Conservation (phyloP, 2,113 vertebrate genomes). For the Siphamia tubifer region DNA sequence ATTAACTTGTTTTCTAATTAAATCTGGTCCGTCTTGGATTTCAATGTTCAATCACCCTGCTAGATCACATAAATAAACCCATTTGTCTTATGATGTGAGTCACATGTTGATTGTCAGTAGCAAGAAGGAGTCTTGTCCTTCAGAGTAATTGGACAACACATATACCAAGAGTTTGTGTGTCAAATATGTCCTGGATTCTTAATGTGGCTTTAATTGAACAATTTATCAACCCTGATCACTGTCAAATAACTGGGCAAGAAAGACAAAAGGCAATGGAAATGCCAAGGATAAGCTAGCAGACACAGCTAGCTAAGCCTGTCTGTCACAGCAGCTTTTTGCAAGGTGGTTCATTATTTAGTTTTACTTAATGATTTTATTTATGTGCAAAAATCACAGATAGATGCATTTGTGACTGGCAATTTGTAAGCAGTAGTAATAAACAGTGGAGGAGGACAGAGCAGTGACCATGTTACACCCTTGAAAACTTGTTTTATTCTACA, state of each 20-base stretch:
- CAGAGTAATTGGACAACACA: constrained; percentile 66
- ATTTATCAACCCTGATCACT: constrained; percentile 76
- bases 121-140: constrained; percentile 65
- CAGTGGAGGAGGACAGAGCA: not conserved
- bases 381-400: constrained; percentile 33
- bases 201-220: constrained; percentile 77
- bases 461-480: constrained; percentile 44
- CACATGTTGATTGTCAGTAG: constrained; percentile 65
- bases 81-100: constrained; percentile 65
- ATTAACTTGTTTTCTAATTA: not conserved
- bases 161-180: constrained; percentile 46
- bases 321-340: constrained; percentile 36
- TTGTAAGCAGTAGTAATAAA: constrained; percentile 48
- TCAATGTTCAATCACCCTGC: constrained; percentile 40
- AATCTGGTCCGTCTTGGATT: constrained; percentile 45
- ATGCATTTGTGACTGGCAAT: constrained; percentile 30
- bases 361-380: not conserved
- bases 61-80: constrained; percentile 57
- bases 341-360: constrained; percentile 24
- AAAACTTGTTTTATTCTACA: constrained; percentile 65
- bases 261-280: constrained; percentile 60
- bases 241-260: constrained; percentile 59
- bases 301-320: constrained; percentile 29
- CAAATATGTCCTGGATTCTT: constrained; percentile 57
- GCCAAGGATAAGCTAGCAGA: constrained; percentile 47